Percentiles rank a stretch among this genome's conserved stretches.
These are phyloP conservation scores for Dyspetes luteomarginatus DNA, from an alignment of 2,888 invertebrate species.

Conservation along the genomic window DNA sequence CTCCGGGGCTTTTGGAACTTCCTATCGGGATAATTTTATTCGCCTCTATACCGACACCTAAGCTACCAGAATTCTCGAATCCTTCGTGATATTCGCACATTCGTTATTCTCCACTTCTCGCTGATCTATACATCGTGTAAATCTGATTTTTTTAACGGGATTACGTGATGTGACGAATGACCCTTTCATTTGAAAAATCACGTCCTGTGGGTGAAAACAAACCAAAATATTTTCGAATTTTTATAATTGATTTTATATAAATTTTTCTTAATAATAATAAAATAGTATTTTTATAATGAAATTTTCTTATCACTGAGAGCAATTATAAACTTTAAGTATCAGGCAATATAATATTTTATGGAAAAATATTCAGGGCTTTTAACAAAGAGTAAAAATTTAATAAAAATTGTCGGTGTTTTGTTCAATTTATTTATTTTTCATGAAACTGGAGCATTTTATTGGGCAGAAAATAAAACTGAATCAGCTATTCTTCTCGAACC, in stretches of 20 bases:
- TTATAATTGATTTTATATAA: no score
- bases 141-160: not conserved
- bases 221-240: no score
- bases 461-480: conserved; percentile 24
- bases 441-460: conserved; percentile 37
- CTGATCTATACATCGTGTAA: not conserved
- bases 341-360: no score
- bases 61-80: not conserved
- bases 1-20: conserved; percentile 41
- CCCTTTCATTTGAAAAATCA: conserved; percentile 2
- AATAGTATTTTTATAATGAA: no score
- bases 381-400: not conserved
- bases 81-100: not conserved
- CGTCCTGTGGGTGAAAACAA: no score
- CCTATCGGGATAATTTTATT: conserved; percentile 44
- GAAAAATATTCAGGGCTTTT: not conserved
- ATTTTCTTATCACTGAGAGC: no score
- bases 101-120: conserved; percentile 18
- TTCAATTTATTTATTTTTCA: conserved; percentile 11
- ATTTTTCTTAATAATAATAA: no score
- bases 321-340: no score
- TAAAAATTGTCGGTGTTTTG: not conserved
- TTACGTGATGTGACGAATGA: not conserved
- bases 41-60: not conserved
- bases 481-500: conserved; percentile 19